Percentiles rank a stretch among this genome's conserved stretches.
phyloP scores from a whole-genome alignment of 2,113 vertebrate species.

The Turnix velox region DNA sequence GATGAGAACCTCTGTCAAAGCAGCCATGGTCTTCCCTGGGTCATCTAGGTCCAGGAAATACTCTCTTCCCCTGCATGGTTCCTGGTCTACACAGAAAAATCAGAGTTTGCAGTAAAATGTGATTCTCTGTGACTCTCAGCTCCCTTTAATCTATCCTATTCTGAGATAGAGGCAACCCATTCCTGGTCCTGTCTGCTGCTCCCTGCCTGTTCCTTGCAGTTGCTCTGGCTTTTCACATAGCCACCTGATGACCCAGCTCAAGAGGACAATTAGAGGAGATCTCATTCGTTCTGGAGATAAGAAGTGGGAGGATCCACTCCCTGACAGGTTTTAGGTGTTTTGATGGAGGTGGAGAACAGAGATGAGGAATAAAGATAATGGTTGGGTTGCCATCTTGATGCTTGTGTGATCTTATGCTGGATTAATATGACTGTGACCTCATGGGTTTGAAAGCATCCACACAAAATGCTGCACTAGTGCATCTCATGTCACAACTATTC shows the following conservation, averaged over 20 bases:
- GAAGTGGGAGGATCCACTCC: background rate
- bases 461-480: background rate
- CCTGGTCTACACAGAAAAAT: background rate
- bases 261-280: background rate
- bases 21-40: background rate
- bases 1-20: background rate
- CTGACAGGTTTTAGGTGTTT: background rate
- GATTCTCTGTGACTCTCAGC: background rate
- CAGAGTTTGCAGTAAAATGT: background rate
- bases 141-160: background rate
- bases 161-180: fast-evolving
- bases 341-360: background rate
- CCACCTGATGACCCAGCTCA: background rate
- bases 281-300: background rate
- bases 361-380: background rate
- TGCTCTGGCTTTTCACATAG: background rate
- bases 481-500: background rate
- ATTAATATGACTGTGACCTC: background rate
- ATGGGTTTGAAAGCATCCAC: background rate
- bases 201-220: background rate
- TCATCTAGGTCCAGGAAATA: background rate
- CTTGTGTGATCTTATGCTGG: background rate
- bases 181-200: background rate
- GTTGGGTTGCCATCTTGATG: background rate
- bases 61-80: fast-evolving